Conservation (phyloP, 1,140 invertebrate species). For the Orussus abietinus region DNA sequence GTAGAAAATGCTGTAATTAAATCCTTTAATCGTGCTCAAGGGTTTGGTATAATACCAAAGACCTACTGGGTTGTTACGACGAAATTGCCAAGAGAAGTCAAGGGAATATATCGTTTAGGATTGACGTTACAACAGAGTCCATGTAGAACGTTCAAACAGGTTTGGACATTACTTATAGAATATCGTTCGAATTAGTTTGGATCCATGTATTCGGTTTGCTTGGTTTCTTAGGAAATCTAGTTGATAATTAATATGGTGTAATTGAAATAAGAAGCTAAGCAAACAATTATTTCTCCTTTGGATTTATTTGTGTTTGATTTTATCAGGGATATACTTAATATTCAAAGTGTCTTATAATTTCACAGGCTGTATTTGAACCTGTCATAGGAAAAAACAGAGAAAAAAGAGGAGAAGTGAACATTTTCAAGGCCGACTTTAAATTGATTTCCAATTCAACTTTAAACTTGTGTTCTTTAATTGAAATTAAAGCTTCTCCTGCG, state of each 20-base stretch:
- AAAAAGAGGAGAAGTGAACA: slow-evolving; percentile 25
- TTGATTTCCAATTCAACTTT: slow-evolving; percentile 31
- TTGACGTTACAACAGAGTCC: slow-evolving; percentile 16
- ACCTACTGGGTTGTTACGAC: slow-evolving; percentile 39
- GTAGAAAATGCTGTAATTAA: slow-evolving; percentile 13
- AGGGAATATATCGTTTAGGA: slow-evolving; percentile 21
- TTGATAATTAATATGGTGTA: neutral
- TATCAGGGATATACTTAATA: slow-evolving; percentile 3
- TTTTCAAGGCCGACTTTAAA: slow-evolving; percentile 30
- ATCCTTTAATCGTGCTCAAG: slow-evolving; percentile 9
- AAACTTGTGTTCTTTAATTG: slow-evolving; percentile 38
- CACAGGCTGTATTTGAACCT: slow-evolving; percentile 7
- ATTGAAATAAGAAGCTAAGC: neutral
- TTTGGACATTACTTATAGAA: slow-evolving; percentile 15
- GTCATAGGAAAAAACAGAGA: slow-evolving; percentile 16
- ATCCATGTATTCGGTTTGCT: neutral
- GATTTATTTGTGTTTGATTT: slow-evolving; percentile 9
- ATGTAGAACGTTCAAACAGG: slow-evolving; percentile 7
- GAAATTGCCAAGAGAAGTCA: slow-evolving; percentile 24
- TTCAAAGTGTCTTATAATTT: slow-evolving; percentile 2
- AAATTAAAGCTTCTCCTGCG: slow-evolving; percentile 34
- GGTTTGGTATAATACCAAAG: slow-evolving; percentile 12
- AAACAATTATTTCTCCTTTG: neutral
- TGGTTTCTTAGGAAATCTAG: neutral
- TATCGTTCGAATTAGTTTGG: neutral